phyloP scores from a whole-genome alignment of 2,113 vertebrate species.

The Stigmatopora nigra region DNA sequence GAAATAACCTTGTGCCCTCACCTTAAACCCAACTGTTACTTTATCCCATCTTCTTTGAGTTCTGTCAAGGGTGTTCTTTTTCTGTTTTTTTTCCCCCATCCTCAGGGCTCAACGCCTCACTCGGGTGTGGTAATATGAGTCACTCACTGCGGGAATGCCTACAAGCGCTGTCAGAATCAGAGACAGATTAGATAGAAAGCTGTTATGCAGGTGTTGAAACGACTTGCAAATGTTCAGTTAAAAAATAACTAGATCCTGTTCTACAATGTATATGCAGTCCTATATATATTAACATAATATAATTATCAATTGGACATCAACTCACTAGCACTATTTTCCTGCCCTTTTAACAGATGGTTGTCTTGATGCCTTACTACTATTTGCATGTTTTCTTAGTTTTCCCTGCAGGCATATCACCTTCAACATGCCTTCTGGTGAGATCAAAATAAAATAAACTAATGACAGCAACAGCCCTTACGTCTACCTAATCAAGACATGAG shows the following conservation, averaged over 20 bases:
- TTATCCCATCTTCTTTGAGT: neutral
- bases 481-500: conserved; percentile 8
- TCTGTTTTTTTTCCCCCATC: neutral
- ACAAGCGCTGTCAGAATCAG: conserved; percentile 8
- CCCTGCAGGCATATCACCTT: conserved; percentile 31
- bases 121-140: conserved; percentile 17
- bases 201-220: conserved; percentile 26
- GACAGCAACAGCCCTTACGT: conserved; percentile 7
- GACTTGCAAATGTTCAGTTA: conserved; percentile 23
- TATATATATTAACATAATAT: no score
- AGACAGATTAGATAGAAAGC: conserved; percentile 23
- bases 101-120: conserved; percentile 1
- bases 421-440: conserved; percentile 34
- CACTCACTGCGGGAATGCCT: conserved; percentile 24
- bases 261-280: neutral
- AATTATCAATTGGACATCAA: conserved; percentile 26
- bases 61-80: neutral
- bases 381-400: conserved; percentile 20
- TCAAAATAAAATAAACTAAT: conserved; percentile 10
- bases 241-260: conserved; percentile 25
- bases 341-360: conserved; percentile 49
- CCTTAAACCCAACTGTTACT: neutral
- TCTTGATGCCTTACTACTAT: conserved; percentile 21
- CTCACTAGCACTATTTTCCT: conserved; percentile 17
- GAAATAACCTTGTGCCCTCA: neutral